phyloP scores from a whole-genome alignment of 2,797 vertebrate species.

The Cossypha niveicapilla region DNA sequence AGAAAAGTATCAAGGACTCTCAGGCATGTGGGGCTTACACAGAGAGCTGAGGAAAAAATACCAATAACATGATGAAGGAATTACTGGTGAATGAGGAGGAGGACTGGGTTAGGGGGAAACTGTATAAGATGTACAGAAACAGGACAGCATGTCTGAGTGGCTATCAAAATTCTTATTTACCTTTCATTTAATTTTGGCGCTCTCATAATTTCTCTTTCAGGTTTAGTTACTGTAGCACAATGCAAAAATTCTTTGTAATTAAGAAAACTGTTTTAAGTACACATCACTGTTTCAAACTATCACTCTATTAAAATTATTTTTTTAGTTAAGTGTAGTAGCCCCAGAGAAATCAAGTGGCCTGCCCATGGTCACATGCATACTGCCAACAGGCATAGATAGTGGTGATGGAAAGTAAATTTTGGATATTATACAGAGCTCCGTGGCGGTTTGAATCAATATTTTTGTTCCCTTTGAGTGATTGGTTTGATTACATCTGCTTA shows the following conservation, averaged over 20 bases:
- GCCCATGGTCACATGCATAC: neutral
- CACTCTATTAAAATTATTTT: neutral
- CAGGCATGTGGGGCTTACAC: neutral
- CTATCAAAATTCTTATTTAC: neutral
- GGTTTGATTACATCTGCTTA: neutral
- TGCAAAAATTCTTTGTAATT: neutral
- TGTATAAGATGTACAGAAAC: accelerated
- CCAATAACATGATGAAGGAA: neutral
- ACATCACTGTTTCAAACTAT: neutral
- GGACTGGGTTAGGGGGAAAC: neutral
- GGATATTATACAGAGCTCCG: neutral
- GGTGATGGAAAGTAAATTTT: neutral
- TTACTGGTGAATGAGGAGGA: neutral
- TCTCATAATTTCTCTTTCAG: neutral
- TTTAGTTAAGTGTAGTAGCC: neutral
- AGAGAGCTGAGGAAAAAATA: neutral
- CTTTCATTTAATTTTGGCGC: neutral
- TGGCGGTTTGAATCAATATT: neutral
- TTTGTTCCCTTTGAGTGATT: neutral
- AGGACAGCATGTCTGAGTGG: neutral
- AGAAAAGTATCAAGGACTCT: neutral
- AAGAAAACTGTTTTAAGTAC: neutral
- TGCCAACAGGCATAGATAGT: neutral
- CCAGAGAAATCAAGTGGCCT: neutral
- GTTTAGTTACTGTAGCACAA: neutral